phyloP scores from a whole-genome alignment of 2,797 vertebrate genomes.

The Scyliorhinus canicula region DNA sequence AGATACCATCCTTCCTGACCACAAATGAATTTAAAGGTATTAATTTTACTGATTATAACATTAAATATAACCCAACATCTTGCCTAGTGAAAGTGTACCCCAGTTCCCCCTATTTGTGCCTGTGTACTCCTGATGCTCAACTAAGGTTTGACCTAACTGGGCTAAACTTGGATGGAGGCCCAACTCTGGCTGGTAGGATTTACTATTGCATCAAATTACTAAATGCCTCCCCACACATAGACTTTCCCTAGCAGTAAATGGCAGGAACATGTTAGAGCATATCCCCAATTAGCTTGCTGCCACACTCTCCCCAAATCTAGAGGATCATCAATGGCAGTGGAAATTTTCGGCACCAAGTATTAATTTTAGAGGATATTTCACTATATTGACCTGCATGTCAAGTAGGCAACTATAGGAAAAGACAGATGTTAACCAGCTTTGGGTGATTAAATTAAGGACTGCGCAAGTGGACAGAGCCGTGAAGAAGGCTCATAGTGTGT shows the following conservation, averaged over 20 bases:
- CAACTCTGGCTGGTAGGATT: background rate
- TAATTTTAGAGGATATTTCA: background rate
- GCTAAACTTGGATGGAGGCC: background rate
- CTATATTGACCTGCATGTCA: too few relatives aligned
- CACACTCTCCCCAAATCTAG: background rate
- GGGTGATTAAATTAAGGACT: background rate
- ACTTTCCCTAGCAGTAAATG: too few relatives aligned
- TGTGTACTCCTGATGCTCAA: background rate
- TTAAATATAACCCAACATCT: background rate
- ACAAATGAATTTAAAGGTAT: background rate
- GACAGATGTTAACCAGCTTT: background rate
- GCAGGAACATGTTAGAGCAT: background rate
- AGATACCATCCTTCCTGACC: background rate
- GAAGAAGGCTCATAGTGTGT: too few relatives aligned
- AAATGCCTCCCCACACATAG: background rate
- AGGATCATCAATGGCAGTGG: background rate
- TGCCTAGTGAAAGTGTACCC: background rate
- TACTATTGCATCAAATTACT: background rate
- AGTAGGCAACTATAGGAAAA: background rate
- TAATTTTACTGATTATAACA: background rate
- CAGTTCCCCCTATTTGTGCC: background rate
- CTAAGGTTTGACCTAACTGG: too few relatives aligned
- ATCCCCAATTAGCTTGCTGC: background rate
- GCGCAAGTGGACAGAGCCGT: background rate
- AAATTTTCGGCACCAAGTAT: background rate